phyloP scores from a whole-genome alignment of 2,797 vertebrate species.

The Hyperoplus lanceolatus region DNA sequence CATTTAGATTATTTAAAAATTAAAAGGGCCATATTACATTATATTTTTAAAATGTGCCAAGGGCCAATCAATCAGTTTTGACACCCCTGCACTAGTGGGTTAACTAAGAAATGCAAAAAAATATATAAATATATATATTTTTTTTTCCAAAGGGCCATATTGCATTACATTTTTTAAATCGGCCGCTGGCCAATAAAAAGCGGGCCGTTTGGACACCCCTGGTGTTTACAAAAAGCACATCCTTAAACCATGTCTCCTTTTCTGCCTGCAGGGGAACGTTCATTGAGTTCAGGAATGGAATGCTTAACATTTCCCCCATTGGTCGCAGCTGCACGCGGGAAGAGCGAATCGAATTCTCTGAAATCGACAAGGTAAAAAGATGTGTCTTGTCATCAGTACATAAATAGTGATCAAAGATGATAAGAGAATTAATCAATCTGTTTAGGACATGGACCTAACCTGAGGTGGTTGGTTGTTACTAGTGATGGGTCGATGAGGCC shows the following conservation, averaged over 20 bases:
- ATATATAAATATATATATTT: too few relatives aligned
- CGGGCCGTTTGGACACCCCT: too few relatives aligned
- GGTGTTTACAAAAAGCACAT: background rate
- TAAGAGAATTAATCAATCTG: background rate
- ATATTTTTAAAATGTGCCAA: too few relatives aligned
- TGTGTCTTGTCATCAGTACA: background rate
- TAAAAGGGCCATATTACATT: too few relatives aligned
- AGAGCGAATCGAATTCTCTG: constrained; percentile 95
- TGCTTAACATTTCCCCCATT: constrained; percentile 97
- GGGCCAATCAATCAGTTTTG: too few relatives aligned
- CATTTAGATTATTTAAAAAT: too few relatives aligned
- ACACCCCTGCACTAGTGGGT: too few relatives aligned
- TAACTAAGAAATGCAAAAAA: too few relatives aligned
- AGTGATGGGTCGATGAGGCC: too few relatives aligned
- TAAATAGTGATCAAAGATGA: background rate
- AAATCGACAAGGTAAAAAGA: constrained; percentile 92
- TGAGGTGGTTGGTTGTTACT: background rate
- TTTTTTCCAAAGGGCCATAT: too few relatives aligned
- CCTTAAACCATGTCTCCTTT: rapidly evolving
- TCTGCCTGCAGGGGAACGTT: constrained; percentile 92
- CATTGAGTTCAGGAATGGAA: constrained; percentile 97
- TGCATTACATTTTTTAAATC: too few relatives aligned
- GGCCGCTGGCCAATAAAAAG: too few relatives aligned
- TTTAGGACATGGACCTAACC: background rate
- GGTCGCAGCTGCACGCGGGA: constrained; percentile 95